These are phyloP conservation scores for Pedionomus torquatus DNA, from an alignment of 2,113 vertebrate species.

Conservation along the genomic window DNA sequence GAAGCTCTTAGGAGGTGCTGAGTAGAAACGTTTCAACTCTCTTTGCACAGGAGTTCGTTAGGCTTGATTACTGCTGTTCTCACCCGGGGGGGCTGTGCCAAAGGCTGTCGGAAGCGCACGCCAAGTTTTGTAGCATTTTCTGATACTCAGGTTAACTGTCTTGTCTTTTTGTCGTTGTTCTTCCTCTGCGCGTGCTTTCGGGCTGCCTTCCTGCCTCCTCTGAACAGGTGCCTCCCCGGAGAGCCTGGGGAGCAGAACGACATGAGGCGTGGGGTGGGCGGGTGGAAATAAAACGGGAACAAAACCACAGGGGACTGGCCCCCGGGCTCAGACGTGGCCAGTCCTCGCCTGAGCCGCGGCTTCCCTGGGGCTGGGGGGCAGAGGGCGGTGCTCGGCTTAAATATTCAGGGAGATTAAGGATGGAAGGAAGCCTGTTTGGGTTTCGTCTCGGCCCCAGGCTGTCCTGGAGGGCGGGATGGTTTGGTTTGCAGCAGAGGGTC, in stretches of 20 bases:
- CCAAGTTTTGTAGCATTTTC: constrained; percentile 66
- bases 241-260: neutral
- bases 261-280: neutral
- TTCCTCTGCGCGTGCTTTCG: neutral
- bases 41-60: neutral
- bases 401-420: rapidly evolving
- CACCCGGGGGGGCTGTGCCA: constrained; percentile 64
- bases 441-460: neutral
- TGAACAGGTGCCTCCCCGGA: neutral
- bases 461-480: neutral
- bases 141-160: constrained; percentile 72
- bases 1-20: neutral
- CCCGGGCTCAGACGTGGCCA: rapidly evolving
- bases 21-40: neutral
- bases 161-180: neutral
- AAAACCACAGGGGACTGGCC: neutral
- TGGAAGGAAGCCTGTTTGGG: rapidly evolving
- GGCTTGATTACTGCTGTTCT: constrained; percentile 8
- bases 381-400: neutral
- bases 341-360: neutral
- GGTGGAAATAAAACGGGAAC: neutral
- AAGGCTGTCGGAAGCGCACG: constrained; percentile 62
- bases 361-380: neutral
- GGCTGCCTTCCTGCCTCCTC: neutral
- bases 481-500: neutral